phyloP scores from a whole-genome alignment of 2,113 vertebrate genomes.

The Salvelinus namaycush region DNA sequence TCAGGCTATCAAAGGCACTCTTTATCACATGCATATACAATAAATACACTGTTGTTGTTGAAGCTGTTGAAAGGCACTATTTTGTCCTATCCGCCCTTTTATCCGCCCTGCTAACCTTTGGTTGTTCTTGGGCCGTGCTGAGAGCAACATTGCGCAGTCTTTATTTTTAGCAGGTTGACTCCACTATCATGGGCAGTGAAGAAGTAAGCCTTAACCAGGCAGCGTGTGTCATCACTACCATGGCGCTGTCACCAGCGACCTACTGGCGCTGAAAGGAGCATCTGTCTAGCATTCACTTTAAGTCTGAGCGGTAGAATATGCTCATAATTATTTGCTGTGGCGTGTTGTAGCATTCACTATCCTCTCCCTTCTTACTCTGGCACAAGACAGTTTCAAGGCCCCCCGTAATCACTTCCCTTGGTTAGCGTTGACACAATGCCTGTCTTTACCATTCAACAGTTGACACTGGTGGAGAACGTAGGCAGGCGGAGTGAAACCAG shows the following conservation, averaged over 20 bases:
- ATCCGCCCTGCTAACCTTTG: conserved; percentile 44
- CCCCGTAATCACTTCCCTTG: too few species aligned
- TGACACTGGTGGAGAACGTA: too few species aligned
- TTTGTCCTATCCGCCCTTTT: conserved; percentile 20
- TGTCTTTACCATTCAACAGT: too few species aligned
- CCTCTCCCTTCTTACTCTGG: background rate
- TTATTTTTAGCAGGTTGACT: conserved; percentile 70
- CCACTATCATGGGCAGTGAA: conserved; percentile 33
- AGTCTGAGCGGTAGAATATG: background rate
- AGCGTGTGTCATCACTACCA: conserved; percentile 28
- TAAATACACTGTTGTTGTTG: background rate
- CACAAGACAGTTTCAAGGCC: too few species aligned
- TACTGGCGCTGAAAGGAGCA: conserved; percentile 21
- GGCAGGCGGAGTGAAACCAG: too few species aligned
- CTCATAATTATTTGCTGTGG: background rate
- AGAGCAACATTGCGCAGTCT: conserved; percentile 49
- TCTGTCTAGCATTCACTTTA: conserved; percentile 22
- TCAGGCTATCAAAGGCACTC: too few species aligned
- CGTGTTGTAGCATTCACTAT: background rate
- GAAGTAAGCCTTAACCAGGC: conserved; percentile 28
- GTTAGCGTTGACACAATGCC: too few species aligned
- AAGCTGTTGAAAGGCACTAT: conserved; percentile 1
- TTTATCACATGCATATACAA: too few species aligned
- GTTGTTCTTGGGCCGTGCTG: conserved; percentile 38
- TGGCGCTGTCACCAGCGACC: conserved; percentile 1